phyloP scores from a whole-genome alignment of 1,140 invertebrate genomes.

The Drosophila novamexicana region DNA sequence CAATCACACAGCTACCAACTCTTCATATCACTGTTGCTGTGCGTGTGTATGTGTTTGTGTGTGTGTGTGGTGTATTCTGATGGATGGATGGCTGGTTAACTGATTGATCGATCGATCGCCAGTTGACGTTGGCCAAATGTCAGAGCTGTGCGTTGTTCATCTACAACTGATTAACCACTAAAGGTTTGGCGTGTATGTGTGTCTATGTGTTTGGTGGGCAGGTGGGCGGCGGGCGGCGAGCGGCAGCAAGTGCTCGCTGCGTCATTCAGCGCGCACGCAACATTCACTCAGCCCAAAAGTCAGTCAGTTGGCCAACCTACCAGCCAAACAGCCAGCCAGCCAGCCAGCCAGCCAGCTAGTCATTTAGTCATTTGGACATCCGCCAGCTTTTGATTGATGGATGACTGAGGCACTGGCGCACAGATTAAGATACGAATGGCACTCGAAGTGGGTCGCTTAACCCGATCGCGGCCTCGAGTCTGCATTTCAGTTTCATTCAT shows the following conservation, averaged over 20 bases:
- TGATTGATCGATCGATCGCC: conserved; percentile 76
- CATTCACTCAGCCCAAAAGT: conserved; percentile 34
- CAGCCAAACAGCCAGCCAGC: conserved; percentile 20
- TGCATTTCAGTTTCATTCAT: background rate
- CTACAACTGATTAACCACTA: conserved; percentile 67
- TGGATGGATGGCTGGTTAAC: conserved; percentile 59
- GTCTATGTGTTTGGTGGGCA: background rate
- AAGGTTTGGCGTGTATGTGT: conserved; percentile 9
- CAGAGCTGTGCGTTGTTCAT: conserved; percentile 38
- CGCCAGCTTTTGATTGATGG: conserved; percentile 77
- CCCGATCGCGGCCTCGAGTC: background rate
- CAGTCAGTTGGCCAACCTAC: conserved; percentile 36
- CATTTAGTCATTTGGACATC: conserved; percentile 66
- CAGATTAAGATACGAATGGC: conserved; percentile 60
- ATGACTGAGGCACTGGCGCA: conserved; percentile 51
- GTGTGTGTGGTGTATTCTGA: conserved; percentile 54
- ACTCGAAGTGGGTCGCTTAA: conserved; percentile 62
- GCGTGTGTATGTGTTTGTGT: conserved; percentile 19
- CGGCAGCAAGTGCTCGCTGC: conserved; percentile 52
- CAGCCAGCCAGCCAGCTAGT: conserved; percentile 25
- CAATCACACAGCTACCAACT: conserved; percentile 57
- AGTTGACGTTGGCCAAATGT: conserved; percentile 69
- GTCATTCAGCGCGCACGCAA: conserved; percentile 61
- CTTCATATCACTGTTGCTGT: conserved; percentile 13
- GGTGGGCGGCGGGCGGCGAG: conserved; percentile 18